Evolutionary conservation across 2,888 invertebrate genomes (phyloP).

Genomic region (Cephus pulcher): DNA sequence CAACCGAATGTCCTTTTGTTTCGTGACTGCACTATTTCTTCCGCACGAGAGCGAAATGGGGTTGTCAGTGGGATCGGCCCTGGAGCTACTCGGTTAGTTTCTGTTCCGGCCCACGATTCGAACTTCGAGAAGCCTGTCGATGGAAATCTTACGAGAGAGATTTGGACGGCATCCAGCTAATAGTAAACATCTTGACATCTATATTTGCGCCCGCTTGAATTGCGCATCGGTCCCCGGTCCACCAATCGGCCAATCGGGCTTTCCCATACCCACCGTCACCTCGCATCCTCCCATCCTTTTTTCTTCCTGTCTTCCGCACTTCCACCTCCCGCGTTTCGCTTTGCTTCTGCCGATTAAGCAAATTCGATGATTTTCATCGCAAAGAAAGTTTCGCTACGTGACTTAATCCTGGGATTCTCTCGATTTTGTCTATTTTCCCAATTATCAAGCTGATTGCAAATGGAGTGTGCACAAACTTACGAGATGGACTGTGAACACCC

Average conservation of each 20-base stretch:
- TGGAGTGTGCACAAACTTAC: too few relatives aligned
- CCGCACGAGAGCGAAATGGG: neutral
- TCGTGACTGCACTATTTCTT: neutral
- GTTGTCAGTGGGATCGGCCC: neutral
- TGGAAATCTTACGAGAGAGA: constrained; percentile 47
- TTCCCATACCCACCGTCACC: neutral
- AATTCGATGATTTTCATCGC: constrained; percentile 24
- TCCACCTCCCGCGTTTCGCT: constrained; percentile 5
- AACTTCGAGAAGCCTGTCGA: constrained; percentile 25
- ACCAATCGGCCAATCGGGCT: too few relatives aligned
- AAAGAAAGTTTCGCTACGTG: constrained; percentile 43
- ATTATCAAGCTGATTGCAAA: too few relatives aligned
- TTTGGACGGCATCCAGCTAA: constrained; percentile 56
- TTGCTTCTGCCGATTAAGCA: constrained; percentile 14
- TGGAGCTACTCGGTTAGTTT: neutral
- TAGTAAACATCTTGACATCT: constrained; percentile 62
- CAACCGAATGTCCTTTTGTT: neutral
- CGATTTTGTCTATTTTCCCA: too few relatives aligned
- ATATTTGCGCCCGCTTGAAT: constrained; percentile 58
- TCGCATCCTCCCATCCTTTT: constrained; percentile 28
- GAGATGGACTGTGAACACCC: too few relatives aligned
- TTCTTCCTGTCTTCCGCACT: constrained; percentile 22
- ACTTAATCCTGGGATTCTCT: neutral
- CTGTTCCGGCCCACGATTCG: neutral
- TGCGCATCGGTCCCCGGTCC: constrained; percentile 45